Percentiles rank a stretch among this genome's conserved stretches.
These are phyloP conservation scores for Crypturellus undulatus DNA, from an alignment of 2,113 vertebrate genomes.

Conservation along the genomic window DNA sequence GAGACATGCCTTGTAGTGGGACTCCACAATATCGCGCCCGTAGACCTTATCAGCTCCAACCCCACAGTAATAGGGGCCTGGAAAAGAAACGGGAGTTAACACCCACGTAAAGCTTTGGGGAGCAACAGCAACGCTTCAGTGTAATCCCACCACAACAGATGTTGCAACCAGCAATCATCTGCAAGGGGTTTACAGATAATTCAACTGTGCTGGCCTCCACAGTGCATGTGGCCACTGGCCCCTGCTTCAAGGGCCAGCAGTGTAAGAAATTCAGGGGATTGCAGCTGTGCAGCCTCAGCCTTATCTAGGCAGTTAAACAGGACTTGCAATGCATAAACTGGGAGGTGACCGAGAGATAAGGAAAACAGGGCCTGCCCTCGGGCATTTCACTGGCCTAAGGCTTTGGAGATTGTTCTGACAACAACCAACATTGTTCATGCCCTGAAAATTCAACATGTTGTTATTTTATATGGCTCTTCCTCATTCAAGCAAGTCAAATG, in stretches of 20 bases:
- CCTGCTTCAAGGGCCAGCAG: neutral
- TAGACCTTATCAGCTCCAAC: slow-evolving; percentile 86
- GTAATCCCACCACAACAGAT: neutral
- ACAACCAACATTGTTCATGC: neutral
- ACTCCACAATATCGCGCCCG: slow-evolving; percentile 86
- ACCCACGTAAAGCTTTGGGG: neutral
- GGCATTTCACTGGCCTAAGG: neutral
- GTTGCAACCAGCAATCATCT: neutral
- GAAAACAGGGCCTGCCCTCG: neutral
- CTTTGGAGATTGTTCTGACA: neutral
- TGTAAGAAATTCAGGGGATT: neutral
- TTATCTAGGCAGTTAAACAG: slow-evolving; percentile 26
- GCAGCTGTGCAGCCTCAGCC: neutral
- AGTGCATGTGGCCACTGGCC: accelerated
- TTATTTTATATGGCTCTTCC: neutral
- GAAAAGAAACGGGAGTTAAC: neutral
- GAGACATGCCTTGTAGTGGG: slow-evolving; percentile 85
- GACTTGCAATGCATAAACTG: neutral
- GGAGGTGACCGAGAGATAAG: slow-evolving; percentile 42
- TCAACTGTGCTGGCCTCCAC: neutral
- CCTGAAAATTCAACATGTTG: neutral
- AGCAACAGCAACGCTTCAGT: neutral
- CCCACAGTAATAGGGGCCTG: slow-evolving; percentile 90
- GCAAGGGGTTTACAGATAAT: neutral
- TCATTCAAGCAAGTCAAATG: neutral